Base-by-base conservation (phyloP, 2,113 vertebrate genomes). In the Sinocyclocheilus rhinocerous region DNA sequence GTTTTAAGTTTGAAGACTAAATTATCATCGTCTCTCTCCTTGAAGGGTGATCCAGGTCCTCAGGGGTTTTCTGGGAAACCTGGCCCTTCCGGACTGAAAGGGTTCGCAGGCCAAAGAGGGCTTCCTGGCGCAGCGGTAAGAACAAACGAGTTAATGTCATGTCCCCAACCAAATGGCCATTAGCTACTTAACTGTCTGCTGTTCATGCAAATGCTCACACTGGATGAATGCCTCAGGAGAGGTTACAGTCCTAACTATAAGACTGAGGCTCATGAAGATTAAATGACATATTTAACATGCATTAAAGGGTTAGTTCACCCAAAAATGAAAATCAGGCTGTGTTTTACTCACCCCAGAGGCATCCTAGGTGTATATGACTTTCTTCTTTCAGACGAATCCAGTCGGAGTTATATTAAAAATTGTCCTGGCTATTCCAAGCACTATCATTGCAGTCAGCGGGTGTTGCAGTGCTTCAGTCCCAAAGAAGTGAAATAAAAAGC, bases 41-140 rank as follows among this genome's bases (percentile, higher is more conserved):
- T 88, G 9, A 76, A 99, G 98, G 98, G 98, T 88, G 98, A 99
- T 87, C 98, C 98, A 89, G 98, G 98, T 87, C 96, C 95, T 90
- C 94, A 95, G 81, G 98, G 98, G 81, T 81, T 92, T 81, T 89
- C 95, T 90, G 98, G 98, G 18, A 99, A 99, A 90, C 91, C 96
- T 59, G 98, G 98, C 84, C 98, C 98, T 48, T 85, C 97, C 20
- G 98, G 98, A 76, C 92, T 99, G 72, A 96, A 96, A 85, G 98
- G 98, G 85, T 99, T 99, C 87, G 93, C 95, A 72, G 98, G 98
- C 67, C 94, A 96, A 88, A 96, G 98, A 95, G 98, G 98, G 86
- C 96, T 99, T 93, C 95, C 97, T 87, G 98, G 98, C 86, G 95
- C 95, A 85, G 94, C 95, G 95, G 98, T 99, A 97, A 84, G 81